A percentile compares a stretch with the other conserved stretches of the same genome.
phyloP scores from a whole-genome alignment of 2,888 invertebrate genomes.

The Fabriciana adippe region DNA sequence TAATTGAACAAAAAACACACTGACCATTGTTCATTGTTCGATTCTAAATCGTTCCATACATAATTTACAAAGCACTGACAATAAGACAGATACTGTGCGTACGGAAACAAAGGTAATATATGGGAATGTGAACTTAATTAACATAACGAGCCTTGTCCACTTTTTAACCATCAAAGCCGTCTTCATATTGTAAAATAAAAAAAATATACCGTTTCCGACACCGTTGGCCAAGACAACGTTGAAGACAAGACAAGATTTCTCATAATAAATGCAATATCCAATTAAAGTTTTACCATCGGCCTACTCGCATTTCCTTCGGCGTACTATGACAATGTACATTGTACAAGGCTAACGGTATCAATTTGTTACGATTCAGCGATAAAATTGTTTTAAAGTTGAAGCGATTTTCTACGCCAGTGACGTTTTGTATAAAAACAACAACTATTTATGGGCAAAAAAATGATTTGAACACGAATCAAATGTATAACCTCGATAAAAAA shows the following conservation, averaged over 20 bases:
- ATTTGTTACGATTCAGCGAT: slow-evolving; percentile 31
- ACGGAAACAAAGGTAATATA: slow-evolving; percentile 30
- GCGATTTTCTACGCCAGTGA: slow-evolving; percentile 18
- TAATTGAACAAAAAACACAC: slow-evolving; percentile 61
- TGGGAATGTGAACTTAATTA: slow-evolving; percentile 28
- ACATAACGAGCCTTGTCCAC: slow-evolving; percentile 35
- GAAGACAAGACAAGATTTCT: slow-evolving; percentile 39
- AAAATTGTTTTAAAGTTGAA: slow-evolving; percentile 18
- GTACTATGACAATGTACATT: slow-evolving; percentile 30
- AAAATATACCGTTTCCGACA: slow-evolving; percentile 49
- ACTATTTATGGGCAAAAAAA: slow-evolving; percentile 39
- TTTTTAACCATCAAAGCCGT: slow-evolving; percentile 37
- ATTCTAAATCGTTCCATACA: slow-evolving; percentile 34
- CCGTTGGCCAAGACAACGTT: slow-evolving; percentile 46
- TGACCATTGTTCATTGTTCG: slow-evolving; percentile 50
- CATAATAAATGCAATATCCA: slow-evolving; percentile 39
- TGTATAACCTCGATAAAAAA: slow-evolving; percentile 72
- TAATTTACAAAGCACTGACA: slow-evolving; percentile 18
- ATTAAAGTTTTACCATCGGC: slow-evolving; percentile 35
- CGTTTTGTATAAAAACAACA: slow-evolving; percentile 34
- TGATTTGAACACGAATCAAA: slow-evolving; percentile 60
- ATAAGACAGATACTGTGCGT: slow-evolving; percentile 10
- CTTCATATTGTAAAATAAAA: slow-evolving; percentile 43
- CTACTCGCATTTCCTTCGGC: slow-evolving; percentile 32
- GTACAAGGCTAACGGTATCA: slow-evolving; percentile 29